These are phyloP conservation scores for Epinephelus awoara DNA, from an alignment of 2,797 vertebrate species.

Conservation along the genomic window DNA sequence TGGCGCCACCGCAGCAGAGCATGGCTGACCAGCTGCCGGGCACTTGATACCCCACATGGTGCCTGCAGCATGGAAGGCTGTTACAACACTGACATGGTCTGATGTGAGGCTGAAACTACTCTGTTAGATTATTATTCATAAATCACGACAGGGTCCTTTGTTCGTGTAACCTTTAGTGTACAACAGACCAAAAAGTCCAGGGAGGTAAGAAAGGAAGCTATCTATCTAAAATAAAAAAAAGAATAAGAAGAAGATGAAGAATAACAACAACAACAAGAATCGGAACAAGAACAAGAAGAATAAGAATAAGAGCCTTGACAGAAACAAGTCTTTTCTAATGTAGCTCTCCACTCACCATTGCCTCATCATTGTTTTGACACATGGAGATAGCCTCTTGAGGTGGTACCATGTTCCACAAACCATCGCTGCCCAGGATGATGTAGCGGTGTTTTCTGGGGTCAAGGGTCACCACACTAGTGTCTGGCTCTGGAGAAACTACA, in stretches of 20 bases:
- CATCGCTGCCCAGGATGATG: conserved; percentile 95
- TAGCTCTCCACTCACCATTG: conserved; percentile 84
- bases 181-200: too few relatives aligned
- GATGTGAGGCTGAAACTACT: background rate
- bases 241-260: too few relatives aligned
- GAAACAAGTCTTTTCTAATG: background rate
- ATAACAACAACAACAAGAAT: too few relatives aligned
- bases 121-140: background rate
- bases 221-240: too few relatives aligned
- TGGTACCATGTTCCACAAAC: conserved; percentile 98
- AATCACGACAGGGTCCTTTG: background rate
- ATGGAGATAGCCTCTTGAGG: conserved; percentile 95
- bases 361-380: conserved; percentile 95
- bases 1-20: conserved; percentile 95
- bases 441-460: conserved; percentile 94
- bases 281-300: too few relatives aligned
- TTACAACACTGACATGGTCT: background rate
- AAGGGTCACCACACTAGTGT: conserved; percentile 94
- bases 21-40: conserved; percentile 93
- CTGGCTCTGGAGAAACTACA: conserved; percentile 96
- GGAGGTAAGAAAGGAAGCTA: too few relatives aligned
- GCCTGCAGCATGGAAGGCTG: conserved; percentile 76
- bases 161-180: too few relatives aligned
- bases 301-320: background rate
- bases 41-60: conserved; percentile 89